A percentile compares a stretch with the other conserved stretches of the same genome.
Conservation (phyloP, 2,113 vertebrate genomes). For the Garra rufa region DNA sequence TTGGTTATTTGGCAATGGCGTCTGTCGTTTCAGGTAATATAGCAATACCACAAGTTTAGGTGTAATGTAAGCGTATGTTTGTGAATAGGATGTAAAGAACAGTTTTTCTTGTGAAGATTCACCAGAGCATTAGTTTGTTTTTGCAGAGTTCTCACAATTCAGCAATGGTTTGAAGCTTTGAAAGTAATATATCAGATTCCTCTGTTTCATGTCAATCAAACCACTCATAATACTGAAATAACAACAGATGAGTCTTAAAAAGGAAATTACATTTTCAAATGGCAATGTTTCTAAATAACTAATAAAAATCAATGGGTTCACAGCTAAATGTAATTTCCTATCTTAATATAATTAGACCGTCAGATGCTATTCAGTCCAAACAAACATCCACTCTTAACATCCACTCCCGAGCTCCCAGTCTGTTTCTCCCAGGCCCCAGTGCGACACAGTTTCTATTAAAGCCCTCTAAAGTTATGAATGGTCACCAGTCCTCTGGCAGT, state of each 20-base stretch:
- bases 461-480: slow-evolving; percentile 38
- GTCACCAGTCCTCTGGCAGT: slow-evolving; percentile 18
- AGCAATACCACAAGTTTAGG: slow-evolving; percentile 40
- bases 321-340: neutral
- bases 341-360: neutral
- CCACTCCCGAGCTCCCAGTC: neutral
- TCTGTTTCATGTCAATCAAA: slow-evolving; percentile 6
- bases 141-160: neutral
- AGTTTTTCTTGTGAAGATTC: slow-evolving; percentile 17
- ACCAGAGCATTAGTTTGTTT: slow-evolving; percentile 1
- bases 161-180: neutral
- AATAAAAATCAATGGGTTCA: slow-evolving; percentile 41
- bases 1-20: neutral
- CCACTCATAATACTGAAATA: neutral
- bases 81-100: slow-evolving; percentile 26
- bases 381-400: neutral
- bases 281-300: slow-evolving; percentile 23
- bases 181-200: neutral
- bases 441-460: slow-evolving; percentile 5
- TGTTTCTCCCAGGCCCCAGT: slow-evolving; percentile 28
- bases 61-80: slow-evolving; percentile 4
- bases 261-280: slow-evolving; percentile 11
- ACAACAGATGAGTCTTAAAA: neutral
- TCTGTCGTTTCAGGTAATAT: slow-evolving; percentile 18
- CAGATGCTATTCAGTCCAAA: neutral